Base-by-base conservation (phyloP, 1,140 invertebrate species). In the Babylonia areolata region DNA sequence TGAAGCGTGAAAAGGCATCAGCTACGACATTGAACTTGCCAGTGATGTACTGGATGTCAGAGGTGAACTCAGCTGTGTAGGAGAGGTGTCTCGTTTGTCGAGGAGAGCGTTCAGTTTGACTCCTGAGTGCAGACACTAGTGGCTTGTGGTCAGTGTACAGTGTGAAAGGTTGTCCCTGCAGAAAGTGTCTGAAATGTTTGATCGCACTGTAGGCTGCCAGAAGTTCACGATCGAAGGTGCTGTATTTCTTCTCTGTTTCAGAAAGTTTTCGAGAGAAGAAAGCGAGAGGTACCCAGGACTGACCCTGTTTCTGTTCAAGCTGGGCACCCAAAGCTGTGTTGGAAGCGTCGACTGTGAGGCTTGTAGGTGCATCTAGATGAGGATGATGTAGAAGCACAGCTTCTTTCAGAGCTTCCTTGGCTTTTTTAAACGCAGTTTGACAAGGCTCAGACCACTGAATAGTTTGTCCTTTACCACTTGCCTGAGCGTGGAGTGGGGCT, bases 221-320 rank as follows among this genome's bases (percentile, higher is more conserved):
- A 23, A 12, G 51, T 31, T 82, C 15, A 51, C 46, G 46, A 51
- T 82, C 39, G 17, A 11, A 12, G 46, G 39, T 33, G 81, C 17
- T n/a, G n/a, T n/a, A n/a, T n/a, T n/a, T n/a, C n/a, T n/a, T n/a
- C n/a, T n/a, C n/a, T n/a, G n/a, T n/a, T 9, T 46, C 51, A 33
- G 40, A 58, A 33, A 82, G 81, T 54, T 82, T 46, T 58, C 81
- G 81, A 58, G 40, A 51, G 81, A 82, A 82, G 46, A 82, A 82
- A 35, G 40, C 81, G 28, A 82, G 33, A 35, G 81, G 81, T 82
- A 51, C 81, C 81, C 81, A 82, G 51, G 15, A 31, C 31, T 46
- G 31, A 15, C 51, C 40, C n/a, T 46, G 39, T 46, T 58, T 33
- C 46, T 82, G 81, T 31, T 82, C 81, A 31, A 82, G 51, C 28